Evolutionary conservation across 2,113 vertebrate genomes (phyloP).

Genomic region (Antigone vipio): DNA sequence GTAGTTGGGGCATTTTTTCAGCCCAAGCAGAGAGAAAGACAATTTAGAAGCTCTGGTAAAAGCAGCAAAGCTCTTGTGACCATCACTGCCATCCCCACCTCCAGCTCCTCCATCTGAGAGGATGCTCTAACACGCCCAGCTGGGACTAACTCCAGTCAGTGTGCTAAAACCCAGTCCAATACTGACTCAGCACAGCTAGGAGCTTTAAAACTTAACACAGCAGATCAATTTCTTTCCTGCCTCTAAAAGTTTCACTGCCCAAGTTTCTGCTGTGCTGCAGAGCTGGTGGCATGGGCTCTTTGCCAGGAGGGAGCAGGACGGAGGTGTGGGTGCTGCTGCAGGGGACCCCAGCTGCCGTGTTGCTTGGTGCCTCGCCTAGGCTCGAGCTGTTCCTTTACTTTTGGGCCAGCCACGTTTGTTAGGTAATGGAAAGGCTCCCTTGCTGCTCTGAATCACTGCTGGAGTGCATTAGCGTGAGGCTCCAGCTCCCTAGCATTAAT

Average conservation of each 20-base stretch:
- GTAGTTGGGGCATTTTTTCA: not conserved
- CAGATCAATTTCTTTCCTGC: not conserved
- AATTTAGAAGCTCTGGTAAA: not conserved
- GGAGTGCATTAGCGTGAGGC: not conserved
- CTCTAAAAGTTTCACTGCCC: not conserved
- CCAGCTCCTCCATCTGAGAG: not conserved
- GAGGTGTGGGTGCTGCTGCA: not conserved
- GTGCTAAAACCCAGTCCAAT: accelerated
- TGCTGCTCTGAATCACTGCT: not conserved
- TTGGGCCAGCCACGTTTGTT: accelerated
- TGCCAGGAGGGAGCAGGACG: not conserved
- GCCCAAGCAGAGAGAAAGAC: not conserved
- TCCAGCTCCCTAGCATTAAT: not conserved
- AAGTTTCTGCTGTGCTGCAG: not conserved
- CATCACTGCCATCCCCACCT: not conserved
- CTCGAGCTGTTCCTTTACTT: not conserved
- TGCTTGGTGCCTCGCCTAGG: not conserved
- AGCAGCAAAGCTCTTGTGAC: not conserved
- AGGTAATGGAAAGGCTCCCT: not conserved
- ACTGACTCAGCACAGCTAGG: not conserved
- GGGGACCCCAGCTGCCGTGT: accelerated
- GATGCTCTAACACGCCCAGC: not conserved
- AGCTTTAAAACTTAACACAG: not conserved
- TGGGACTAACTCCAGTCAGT: not conserved
- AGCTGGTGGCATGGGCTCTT: not conserved